phyloP scores from a whole-genome alignment of 2,113 vertebrate species.

The Rhabdomys dilectus region DNA sequence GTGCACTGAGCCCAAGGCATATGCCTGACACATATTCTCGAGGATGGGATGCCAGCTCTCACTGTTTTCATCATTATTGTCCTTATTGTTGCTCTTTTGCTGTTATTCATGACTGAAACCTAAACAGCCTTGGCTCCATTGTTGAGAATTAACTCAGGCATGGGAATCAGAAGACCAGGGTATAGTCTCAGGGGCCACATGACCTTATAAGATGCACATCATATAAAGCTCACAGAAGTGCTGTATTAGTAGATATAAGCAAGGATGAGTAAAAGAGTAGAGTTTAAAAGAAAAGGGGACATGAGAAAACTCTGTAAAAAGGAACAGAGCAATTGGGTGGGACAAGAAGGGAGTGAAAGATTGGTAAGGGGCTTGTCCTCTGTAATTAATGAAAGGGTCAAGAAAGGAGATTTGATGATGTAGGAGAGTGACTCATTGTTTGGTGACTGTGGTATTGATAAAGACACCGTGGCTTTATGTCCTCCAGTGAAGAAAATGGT shows the following conservation, averaged over 20 bases:
- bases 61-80: background rate
- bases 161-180: background rate
- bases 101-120: background rate
- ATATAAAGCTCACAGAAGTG: background rate
- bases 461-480: background rate
- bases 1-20: background rate
- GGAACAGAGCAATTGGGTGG: background rate
- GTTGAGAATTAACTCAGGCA: background rate
- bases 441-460: background rate
- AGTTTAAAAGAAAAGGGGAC: background rate
- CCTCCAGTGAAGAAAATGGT: background rate
- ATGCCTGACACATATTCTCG: accelerated
- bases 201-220: background rate
- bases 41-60: accelerated
- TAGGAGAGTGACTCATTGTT: background rate
- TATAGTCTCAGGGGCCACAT: background rate
- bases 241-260: background rate
- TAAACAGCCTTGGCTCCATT: background rate
- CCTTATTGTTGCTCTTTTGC: background rate
- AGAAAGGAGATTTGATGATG: background rate
- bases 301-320: background rate
- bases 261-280: background rate
- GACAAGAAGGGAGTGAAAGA: background rate
- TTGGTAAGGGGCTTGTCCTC: background rate
- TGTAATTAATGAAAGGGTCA: background rate